These are phyloP conservation scores for Frankliniella intonsa DNA, from an alignment of 2,888 invertebrate genomes.

Conservation along the genomic window DNA sequence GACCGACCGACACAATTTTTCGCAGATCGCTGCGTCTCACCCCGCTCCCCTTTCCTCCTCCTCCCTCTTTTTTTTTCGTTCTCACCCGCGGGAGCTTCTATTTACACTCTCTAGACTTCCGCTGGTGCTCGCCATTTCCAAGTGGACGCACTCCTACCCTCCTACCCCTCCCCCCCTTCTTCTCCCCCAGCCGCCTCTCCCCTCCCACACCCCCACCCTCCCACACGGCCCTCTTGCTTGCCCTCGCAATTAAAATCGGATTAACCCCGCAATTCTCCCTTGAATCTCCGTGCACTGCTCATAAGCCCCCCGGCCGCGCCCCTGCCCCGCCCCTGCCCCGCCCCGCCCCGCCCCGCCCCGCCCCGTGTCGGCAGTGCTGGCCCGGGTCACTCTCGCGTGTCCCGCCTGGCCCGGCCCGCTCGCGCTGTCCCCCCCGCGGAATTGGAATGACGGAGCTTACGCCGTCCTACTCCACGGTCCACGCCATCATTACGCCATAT, in stretches of 20 bases:
- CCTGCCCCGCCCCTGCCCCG: background rate
- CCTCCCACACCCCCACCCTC: constrained; percentile 27
- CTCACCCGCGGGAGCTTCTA: background rate
- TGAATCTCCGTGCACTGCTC: constrained; percentile 28
- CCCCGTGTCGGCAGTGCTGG: background rate
- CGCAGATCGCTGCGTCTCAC: background rate
- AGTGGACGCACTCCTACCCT: background rate
- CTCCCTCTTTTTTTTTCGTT: constrained; percentile 12
- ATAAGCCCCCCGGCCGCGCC: constrained; percentile 31
- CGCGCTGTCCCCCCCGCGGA: too few species aligned
- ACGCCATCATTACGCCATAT: too few species aligned
- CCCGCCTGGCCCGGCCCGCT: background rate
- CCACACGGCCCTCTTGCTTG: constrained; percentile 14
- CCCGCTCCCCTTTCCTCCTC: background rate
- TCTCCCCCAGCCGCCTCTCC: constrained; percentile 4
- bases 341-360: background rate
- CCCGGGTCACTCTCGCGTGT: too few species aligned
- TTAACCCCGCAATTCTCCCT: constrained; percentile 22
- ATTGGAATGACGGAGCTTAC: too few species aligned
- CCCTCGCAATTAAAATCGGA: constrained; percentile 26
- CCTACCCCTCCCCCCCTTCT: too few species aligned
- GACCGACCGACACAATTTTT: background rate
- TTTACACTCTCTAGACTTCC: background rate
- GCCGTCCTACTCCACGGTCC: too few species aligned
- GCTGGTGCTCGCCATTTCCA: too few species aligned